phyloP scores from a whole-genome alignment of 2,888 invertebrate genomes.

The Amblyteles armatorius region DNA sequence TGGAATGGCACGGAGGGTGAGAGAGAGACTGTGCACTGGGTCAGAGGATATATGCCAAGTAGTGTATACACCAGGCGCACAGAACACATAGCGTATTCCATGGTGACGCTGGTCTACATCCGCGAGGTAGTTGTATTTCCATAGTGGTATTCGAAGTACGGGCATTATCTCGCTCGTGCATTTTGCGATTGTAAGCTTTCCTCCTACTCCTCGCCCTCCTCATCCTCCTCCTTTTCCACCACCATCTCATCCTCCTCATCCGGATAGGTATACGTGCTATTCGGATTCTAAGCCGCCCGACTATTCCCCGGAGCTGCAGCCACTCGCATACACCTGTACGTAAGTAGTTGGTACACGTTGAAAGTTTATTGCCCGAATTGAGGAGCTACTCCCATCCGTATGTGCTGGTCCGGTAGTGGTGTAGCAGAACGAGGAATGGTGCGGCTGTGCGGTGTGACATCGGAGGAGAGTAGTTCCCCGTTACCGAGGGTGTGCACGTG shows the following conservation, averaged over 20 bases:
- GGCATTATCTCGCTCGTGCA: conserved; percentile 63
- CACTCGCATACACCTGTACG: conserved; percentile 25
- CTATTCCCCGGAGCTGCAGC: conserved; percentile 30
- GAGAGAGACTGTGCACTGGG: conserved; percentile 23
- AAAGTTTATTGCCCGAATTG: conserved; percentile 66
- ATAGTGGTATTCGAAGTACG: conserved; percentile 62
- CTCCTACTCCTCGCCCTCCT: neutral
- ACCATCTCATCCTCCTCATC: neutral
- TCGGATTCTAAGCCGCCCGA: conserved; percentile 53
- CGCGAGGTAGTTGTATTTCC: conserved; percentile 55
- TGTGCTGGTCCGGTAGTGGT: conserved; percentile 23
- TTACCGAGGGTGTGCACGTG: conserved; percentile 47
- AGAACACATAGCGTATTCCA: conserved; percentile 28
- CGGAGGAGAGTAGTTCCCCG: conserved; percentile 50
- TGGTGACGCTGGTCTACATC: conserved; percentile 35
- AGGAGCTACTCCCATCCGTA: conserved; percentile 37
- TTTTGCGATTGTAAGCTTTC: conserved; percentile 57
- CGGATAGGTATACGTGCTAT: conserved; percentile 52
- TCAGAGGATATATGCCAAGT: conserved; percentile 38
- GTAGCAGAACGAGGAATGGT: conserved; percentile 13
- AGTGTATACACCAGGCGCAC: conserved; percentile 6
- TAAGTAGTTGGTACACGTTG: conserved; percentile 53
- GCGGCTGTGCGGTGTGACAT: conserved; percentile 35
- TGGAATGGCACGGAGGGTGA: conserved; percentile 32
- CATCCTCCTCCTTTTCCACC: conserved; percentile 7